Conservation (phyloP, 2,888 invertebrate genomes). For the Nomada ruficornis region DNA sequence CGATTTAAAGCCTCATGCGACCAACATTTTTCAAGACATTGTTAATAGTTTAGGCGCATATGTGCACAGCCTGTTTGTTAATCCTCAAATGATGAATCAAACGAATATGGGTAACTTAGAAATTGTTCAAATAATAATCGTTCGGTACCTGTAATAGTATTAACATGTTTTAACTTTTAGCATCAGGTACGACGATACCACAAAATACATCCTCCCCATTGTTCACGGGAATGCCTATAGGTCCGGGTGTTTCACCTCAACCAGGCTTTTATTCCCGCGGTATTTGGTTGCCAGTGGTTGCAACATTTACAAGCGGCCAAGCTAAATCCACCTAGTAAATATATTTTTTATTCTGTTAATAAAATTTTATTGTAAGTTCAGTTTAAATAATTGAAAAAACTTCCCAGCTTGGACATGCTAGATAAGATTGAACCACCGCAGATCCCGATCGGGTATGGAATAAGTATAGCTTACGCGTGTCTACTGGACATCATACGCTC, state of each 20-base stretch:
- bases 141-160: background rate
- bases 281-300: constrained; percentile 95
- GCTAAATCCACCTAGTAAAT: constrained; percentile 94
- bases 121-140: background rate
- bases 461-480: constrained; percentile 97
- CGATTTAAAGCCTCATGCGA: constrained; percentile 97
- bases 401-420: constrained; percentile 94
- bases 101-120: constrained; percentile 78
- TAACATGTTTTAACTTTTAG: constrained; percentile 49
- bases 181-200: constrained; percentile 76
- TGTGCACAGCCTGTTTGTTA: constrained; percentile 95
- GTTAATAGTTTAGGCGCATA: constrained; percentile 97
- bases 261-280: constrained; percentile 97
- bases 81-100: constrained; percentile 88
- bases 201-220: constrained; percentile 88
- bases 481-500: constrained; percentile 96
- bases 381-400: background rate
- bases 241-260: constrained; percentile 93
- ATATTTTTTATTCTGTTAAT: background rate
- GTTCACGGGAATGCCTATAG: constrained; percentile 88
- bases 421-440: constrained; percentile 97
- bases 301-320: constrained; percentile 93
- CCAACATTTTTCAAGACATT: constrained; percentile 97
- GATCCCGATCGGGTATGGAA: constrained; percentile 98
- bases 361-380: background rate